A percentile compares a stretch with the other conserved stretches of the same genome.
These are phyloP conservation scores for Prionailurus viverrinus DNA, from an alignment of 2,113 vertebrate species.

Conservation along the genomic window DNA sequence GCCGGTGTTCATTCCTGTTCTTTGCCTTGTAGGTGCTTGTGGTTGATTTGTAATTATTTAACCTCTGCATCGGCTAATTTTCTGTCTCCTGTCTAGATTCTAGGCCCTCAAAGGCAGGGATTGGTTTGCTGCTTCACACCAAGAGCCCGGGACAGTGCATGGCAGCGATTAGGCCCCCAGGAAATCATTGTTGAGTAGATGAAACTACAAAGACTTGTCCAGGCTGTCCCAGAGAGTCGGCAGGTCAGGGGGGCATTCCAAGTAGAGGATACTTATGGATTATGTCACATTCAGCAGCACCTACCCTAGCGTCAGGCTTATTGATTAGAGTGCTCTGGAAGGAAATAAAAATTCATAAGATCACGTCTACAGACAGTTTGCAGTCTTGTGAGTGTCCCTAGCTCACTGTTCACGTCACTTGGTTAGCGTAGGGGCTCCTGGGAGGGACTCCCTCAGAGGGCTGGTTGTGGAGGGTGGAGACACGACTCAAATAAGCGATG, in stretches of 20 bases:
- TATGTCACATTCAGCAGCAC: not conserved
- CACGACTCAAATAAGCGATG: not conserved
- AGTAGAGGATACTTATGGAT: accelerated
- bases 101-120: not conserved
- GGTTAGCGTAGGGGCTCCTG: not conserved
- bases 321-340: not conserved
- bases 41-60: not conserved
- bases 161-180: not conserved
- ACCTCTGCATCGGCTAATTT: not conserved
- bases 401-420: not conserved
- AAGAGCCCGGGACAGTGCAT: not conserved
- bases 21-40: not conserved
- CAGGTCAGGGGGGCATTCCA: not conserved
- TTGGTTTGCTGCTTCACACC: not conserved
- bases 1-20: not conserved
- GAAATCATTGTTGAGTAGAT: not conserved
- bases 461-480: not conserved
- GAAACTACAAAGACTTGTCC: not conserved
- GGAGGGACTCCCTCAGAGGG: not conserved
- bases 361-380: not conserved
- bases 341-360: not conserved
- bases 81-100: not conserved
- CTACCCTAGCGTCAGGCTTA: not conserved
- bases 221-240: not conserved
- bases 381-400: not conserved